These are phyloP conservation scores for Semnornis frantzii DNA, from an alignment of 2,113 vertebrate species.

Conservation along the genomic window DNA sequence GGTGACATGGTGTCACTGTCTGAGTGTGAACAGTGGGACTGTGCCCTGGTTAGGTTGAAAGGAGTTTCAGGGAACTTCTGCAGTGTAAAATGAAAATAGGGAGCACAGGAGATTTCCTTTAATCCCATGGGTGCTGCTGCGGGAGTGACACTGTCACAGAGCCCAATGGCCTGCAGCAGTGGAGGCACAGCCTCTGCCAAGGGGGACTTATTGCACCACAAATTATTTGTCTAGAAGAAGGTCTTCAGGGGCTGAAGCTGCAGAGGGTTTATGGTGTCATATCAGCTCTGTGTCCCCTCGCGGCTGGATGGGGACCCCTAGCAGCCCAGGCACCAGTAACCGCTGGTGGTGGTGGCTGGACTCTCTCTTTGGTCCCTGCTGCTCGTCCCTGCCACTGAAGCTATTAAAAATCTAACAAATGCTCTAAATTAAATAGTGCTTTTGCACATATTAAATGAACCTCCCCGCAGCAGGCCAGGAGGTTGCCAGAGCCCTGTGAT, in stretches of 20 bases:
- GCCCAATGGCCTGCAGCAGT: accelerated
- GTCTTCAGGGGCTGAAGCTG: neutral
- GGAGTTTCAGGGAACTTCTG: neutral
- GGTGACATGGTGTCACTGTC: neutral
- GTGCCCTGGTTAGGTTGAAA: accelerated
- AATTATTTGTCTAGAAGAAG: neutral
- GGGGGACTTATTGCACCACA: neutral
- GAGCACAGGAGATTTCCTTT: accelerated
- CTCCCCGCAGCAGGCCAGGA: neutral
- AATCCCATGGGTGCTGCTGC: accelerated
- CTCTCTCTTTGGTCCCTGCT: accelerated
- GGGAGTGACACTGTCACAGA: accelerated
- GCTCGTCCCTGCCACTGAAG: neutral
- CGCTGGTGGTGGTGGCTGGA: accelerated
- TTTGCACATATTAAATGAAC: neutral
- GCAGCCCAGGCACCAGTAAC: neutral
- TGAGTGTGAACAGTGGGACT: accelerated
- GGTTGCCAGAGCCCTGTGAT: accelerated
- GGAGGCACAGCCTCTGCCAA: neutral
- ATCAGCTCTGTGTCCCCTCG: accelerated
- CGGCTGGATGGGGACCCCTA: neutral
- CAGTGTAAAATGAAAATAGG: neutral
- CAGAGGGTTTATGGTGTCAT: neutral
- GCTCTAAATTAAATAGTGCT: neutral
- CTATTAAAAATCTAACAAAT: neutral